These are phyloP conservation scores for Drosophila hamatofila DNA, from an alignment of 2,888 invertebrate genomes.

Conservation along the genomic window DNA sequence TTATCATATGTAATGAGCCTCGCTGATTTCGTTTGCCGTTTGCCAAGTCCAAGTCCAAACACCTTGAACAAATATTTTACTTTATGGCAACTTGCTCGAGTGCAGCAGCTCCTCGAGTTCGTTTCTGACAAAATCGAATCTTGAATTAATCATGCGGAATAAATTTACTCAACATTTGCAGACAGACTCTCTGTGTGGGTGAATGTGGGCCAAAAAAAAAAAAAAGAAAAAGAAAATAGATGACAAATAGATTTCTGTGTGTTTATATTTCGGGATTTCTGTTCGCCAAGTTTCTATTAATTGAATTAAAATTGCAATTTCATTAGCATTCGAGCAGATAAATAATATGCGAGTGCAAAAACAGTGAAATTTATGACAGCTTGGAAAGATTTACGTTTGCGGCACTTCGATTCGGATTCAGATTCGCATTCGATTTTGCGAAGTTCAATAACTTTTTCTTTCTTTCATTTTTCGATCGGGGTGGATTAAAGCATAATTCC, in stretches of 20 bases:
- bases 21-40: slow-evolving; percentile 69
- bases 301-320: slow-evolving; percentile 75
- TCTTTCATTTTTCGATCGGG: slow-evolving; percentile 32
- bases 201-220: not conserved
- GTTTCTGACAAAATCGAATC: slow-evolving; percentile 74
- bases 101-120: slow-evolving; percentile 27
- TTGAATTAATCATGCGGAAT: slow-evolving; percentile 84
- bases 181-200: not conserved
- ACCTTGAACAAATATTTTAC: slow-evolving; percentile 80
- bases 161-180: slow-evolving; percentile 75
- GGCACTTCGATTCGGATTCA: slow-evolving; percentile 22
- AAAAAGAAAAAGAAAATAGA: too few relatives aligned
- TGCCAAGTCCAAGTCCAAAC: slow-evolving; percentile 66
- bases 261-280: slow-evolving; percentile 12
- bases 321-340: slow-evolving; percentile 55
- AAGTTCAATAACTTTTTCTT: slow-evolving; percentile 69
- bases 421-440: slow-evolving; percentile 12
- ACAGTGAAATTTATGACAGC: slow-evolving; percentile 72
- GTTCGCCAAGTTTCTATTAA: slow-evolving; percentile 53
- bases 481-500: slow-evolving; percentile 72
- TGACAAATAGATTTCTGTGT: not conserved
- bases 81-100: slow-evolving; percentile 34
- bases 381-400: slow-evolving; percentile 68
- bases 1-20: slow-evolving; percentile 83
- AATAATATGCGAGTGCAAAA: slow-evolving; percentile 64